Evolutionary conservation across 2,113 vertebrate species (phyloP).

Genomic region (Ardeotis arabs): DNA sequence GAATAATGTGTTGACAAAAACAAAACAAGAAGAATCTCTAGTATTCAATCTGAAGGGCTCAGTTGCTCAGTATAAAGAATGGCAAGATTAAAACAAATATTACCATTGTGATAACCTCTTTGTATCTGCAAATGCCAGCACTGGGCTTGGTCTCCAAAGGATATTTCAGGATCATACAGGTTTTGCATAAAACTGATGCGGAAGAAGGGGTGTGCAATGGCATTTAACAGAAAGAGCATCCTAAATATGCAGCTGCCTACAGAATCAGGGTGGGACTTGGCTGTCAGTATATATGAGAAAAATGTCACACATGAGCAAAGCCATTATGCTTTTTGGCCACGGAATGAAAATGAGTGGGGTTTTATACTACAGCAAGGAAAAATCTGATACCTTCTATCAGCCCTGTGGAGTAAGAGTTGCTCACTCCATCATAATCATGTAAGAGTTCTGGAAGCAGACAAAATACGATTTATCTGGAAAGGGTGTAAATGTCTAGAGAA

Average conservation of each 20-base stretch:
- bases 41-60: not conserved
- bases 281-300: not conserved
- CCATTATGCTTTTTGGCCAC: fast-evolving
- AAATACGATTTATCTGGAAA: not conserved
- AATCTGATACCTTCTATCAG: not conserved
- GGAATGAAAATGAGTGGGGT: not conserved
- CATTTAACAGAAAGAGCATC: slow-evolving; percentile 31
- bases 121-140: not conserved
- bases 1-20: not conserved
- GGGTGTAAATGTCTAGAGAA: not conserved
- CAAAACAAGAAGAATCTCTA: not conserved
- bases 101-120: not conserved
- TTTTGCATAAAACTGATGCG: not conserved
- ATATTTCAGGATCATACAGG: slow-evolving; percentile 38
- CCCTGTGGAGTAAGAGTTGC: not conserved
- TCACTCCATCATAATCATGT: not conserved
- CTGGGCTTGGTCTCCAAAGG: not conserved
- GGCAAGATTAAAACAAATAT: not conserved
- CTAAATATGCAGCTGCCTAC: not conserved
- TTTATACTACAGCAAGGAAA: not conserved
- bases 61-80: not conserved
- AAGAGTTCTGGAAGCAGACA: not conserved
- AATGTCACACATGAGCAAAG: slow-evolving; percentile 39
- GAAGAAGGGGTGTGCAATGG: slow-evolving; percentile 22
- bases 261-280: not conserved